These are phyloP conservation scores for Drosophila orosa DNA, from an alignment of 1,140 invertebrate genomes.

Conservation along the genomic window DNA sequence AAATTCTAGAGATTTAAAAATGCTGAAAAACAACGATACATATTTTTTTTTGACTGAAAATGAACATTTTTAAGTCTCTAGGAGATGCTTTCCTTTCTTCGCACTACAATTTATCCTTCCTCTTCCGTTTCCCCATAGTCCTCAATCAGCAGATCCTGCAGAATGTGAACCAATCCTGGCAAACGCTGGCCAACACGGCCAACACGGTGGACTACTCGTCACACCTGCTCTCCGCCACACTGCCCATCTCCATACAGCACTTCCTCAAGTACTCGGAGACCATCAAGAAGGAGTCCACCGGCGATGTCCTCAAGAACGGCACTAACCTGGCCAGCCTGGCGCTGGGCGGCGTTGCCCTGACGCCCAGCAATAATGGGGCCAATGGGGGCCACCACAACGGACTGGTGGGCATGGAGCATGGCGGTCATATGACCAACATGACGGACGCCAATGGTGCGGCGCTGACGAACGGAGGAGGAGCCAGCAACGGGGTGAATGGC, in stretches of 20 bases:
- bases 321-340: slow-evolving; percentile 81
- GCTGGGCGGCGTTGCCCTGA: slow-evolving; percentile 74
- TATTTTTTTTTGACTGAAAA: background rate
- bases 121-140: slow-evolving; percentile 50
- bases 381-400: slow-evolving; percentile 70
- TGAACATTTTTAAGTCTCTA: background rate
- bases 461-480: slow-evolving; percentile 59
- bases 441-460: slow-evolving; percentile 69
- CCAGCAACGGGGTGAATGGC: slow-evolving; percentile 68
- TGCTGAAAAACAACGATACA: background rate
- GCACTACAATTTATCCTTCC: slow-evolving; percentile 1
- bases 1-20: background rate
- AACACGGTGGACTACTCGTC: slow-evolving; percentile 84
- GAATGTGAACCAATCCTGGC: slow-evolving; percentile 84
- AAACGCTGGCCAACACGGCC: slow-evolving; percentile 83
- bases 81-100: background rate
- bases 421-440: slow-evolving; percentile 76
- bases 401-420: slow-evolving; percentile 76
- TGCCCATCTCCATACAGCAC: slow-evolving; percentile 84
- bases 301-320: slow-evolving; percentile 82
- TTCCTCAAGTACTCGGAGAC: slow-evolving; percentile 84
- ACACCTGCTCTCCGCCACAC: slow-evolving; percentile 84
- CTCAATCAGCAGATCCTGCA: slow-evolving; percentile 84
- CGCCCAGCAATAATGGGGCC: slow-evolving; percentile 72
- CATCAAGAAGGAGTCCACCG: slow-evolving; percentile 83